Percentiles rank a stretch among this genome's conserved stretches.
phyloP scores from a whole-genome alignment of 2,113 vertebrate species.

The Tenrec ecaudatus region DNA sequence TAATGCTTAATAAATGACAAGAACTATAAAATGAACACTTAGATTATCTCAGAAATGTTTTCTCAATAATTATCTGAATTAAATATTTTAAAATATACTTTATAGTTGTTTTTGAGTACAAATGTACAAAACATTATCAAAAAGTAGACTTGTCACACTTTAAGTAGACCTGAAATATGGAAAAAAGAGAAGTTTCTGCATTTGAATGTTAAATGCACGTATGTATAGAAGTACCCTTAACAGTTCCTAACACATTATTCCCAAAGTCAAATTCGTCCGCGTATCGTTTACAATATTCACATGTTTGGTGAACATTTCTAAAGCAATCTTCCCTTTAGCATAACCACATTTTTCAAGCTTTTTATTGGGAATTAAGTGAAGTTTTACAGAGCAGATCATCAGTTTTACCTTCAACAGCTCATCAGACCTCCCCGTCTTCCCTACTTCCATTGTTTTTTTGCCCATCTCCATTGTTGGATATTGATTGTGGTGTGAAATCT shows the following conservation, averaged over 20 bases:
- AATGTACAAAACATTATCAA: neutral
- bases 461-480: too few relatives aligned
- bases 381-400: too few relatives aligned
- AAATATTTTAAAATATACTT: neutral
- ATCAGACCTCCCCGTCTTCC: too few relatives aligned
- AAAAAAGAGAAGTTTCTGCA: neutral
- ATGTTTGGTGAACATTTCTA: neutral
- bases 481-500: too few relatives aligned
- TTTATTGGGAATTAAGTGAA: too few relatives aligned
- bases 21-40: neutral
- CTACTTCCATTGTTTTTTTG: too few relatives aligned
- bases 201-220: neutral
- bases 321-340: neutral
- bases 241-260: neutral
- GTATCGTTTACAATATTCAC: neutral
- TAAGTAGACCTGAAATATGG: neutral
- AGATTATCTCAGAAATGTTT: neutral
- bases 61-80: slow-evolving; percentile 16
- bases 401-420: too few relatives aligned
- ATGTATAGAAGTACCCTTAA: neutral
- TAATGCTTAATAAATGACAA: neutral
- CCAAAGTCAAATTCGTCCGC: neutral
- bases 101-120: neutral
- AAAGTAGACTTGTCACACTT: neutral
- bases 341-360: neutral